Evolutionary conservation across 1,140 invertebrate genomes (phyloP).

Genomic region (Lepidotrigona ventralis): DNA sequence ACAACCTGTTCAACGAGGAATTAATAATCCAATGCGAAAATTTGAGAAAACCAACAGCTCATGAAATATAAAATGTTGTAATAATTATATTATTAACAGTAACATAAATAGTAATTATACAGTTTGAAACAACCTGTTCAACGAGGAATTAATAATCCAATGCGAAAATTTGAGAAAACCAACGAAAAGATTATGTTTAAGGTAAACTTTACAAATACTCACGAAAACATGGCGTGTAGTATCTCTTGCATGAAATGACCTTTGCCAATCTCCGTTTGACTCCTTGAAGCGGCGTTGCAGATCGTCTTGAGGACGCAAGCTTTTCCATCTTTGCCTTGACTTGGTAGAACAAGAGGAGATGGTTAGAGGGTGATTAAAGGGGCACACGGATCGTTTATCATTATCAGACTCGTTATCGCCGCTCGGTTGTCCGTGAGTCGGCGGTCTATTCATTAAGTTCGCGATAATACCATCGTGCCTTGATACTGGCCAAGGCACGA

Average conservation of each 20-base stretch:
- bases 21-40: too few relatives aligned
- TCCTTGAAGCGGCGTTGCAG: constrained; percentile 79
- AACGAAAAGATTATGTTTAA: background rate
- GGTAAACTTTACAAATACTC: constrained; percentile 67
- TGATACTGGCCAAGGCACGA: constrained; percentile 45
- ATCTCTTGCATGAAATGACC: constrained; percentile 82
- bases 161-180: background rate
- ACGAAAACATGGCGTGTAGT: constrained; percentile 82
- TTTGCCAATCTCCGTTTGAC: constrained; percentile 68
- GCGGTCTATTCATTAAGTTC: constrained; percentile 63
- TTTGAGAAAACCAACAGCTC: background rate
- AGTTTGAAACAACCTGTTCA: too few relatives aligned
- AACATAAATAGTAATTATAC: too few relatives aligned
- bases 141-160: too few relatives aligned
- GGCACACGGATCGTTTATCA: constrained; percentile 53
- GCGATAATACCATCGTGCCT: constrained; percentile 60
- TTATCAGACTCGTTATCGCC: constrained; percentile 64
- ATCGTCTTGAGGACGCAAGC: constrained; percentile 82
- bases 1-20: too few relatives aligned
- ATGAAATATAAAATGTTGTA: too few relatives aligned
- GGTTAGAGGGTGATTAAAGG: background rate
- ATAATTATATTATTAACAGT: too few relatives aligned
- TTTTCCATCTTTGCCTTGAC: constrained; percentile 81
- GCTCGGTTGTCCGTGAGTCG: constrained; percentile 48
- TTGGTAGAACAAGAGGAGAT: constrained; percentile 56